These are phyloP conservation scores for Triplophysa rosa DNA, from an alignment of 2,113 vertebrate species.

Conservation along the genomic window DNA sequence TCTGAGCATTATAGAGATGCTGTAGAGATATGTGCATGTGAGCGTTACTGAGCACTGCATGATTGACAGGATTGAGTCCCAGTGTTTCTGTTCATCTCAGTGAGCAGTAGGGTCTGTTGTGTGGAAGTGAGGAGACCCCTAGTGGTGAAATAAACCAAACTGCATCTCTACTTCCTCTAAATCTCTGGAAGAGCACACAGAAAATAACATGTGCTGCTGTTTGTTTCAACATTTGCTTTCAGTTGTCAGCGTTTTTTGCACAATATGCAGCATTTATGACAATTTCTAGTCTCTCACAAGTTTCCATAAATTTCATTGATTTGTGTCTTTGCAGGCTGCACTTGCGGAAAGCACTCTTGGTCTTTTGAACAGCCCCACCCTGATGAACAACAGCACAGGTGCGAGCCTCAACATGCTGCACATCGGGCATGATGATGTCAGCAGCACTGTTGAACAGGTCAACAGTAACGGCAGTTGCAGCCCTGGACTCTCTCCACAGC, in stretches of 20 bases:
- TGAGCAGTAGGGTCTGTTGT: conserved; percentile 4
- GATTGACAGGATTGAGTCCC: neutral
- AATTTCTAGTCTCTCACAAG: neutral
- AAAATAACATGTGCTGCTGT: neutral
- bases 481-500: conserved; percentile 93
- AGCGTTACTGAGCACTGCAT: neutral
- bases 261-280: no score
- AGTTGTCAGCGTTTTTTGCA: no score
- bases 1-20: neutral
- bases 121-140: conserved; percentile 57
- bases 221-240: no score
- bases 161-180: neutral
- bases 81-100: neutral
- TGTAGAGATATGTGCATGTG: neutral
- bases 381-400: conserved; percentile 85
- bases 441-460: conserved; percentile 94
- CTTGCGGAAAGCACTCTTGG: conserved; percentile 96
- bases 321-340: conserved; percentile 62
- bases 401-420: conserved; percentile 90
- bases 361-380: conserved; percentile 87
- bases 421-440: conserved; percentile 92
- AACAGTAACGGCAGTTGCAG: conserved; percentile 97
- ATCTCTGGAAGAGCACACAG: neutral
- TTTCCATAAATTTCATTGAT: neutral
- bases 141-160: conserved; percentile 38